Evolutionary conservation across 2,113 vertebrate genomes (phyloP).

Genomic region (Psettodes erumei): DNA sequence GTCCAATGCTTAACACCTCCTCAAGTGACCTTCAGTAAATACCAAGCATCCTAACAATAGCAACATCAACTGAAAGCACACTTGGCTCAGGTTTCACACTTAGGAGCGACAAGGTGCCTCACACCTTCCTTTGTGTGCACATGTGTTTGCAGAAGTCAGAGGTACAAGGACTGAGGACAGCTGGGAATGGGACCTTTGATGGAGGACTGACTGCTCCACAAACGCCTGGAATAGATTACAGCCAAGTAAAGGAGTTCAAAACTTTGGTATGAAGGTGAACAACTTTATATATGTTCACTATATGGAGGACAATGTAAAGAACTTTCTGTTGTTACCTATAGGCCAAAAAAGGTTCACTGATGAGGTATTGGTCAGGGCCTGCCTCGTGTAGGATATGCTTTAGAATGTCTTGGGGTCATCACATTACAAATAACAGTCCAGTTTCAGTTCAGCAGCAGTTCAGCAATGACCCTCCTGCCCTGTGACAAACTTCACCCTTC

Average conservation of each 20-base stretch:
- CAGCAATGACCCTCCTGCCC: background rate
- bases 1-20: constrained; percentile 70
- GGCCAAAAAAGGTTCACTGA: background rate
- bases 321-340: background rate
- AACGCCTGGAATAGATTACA: constrained; percentile 38
- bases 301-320: background rate
- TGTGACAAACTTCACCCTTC: background rate
- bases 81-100: constrained; percentile 58
- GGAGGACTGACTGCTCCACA: background rate
- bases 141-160: constrained; percentile 31
- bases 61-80: constrained; percentile 41
- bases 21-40: constrained; percentile 70
- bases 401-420: background rate
- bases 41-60: constrained; percentile 75
- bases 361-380: background rate
- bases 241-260: constrained; percentile 27
- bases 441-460: too few species aligned
- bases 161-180: constrained; percentile 51
- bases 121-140: constrained; percentile 34
- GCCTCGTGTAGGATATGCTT: too few species aligned
- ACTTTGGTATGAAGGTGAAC: background rate
- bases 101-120: constrained; percentile 56
- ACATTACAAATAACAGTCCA: background rate
- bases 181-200: constrained; percentile 61
- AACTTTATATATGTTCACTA: background rate